A percentile compares a stretch with the other conserved stretches of the same genome.
Conservation (phyloP, 1,140 invertebrate species). For the Copidosoma floridanum region DNA sequence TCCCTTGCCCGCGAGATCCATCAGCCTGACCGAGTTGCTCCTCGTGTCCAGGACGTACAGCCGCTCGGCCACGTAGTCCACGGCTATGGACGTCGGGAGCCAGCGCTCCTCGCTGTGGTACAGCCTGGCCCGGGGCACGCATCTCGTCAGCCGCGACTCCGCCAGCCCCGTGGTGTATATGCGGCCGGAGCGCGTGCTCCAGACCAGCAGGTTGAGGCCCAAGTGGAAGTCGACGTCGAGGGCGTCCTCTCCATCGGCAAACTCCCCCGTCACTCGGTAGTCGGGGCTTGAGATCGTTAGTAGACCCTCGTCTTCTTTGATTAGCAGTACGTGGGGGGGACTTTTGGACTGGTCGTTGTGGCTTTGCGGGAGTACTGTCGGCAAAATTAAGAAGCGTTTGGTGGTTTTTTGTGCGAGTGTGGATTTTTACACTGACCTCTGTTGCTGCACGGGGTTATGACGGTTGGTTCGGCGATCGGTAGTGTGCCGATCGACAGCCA, state of each 20-base stretch:
- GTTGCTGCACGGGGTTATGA: too few relatives aligned
- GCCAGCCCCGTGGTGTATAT: background rate
- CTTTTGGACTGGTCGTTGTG: too few relatives aligned
- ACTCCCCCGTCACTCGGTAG: background rate
- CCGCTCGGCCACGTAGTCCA: constrained; percentile 1
- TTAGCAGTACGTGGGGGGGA: background rate
- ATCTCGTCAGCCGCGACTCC: background rate
- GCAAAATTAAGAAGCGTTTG: too few relatives aligned
- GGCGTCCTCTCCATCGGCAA: background rate
- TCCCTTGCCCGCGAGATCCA: background rate
- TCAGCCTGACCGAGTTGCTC: background rate
- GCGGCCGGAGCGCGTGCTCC: background rate
- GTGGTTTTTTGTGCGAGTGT: too few relatives aligned
- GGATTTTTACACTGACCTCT: too few relatives aligned
- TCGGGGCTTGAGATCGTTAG: background rate
- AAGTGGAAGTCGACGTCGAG: constrained; percentile 3
- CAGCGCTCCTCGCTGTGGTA: background rate
- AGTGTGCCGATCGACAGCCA: too few relatives aligned
- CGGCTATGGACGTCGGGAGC: background rate
- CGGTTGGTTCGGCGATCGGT: too few relatives aligned
- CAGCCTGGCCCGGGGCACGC: background rate
- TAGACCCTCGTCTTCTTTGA: background rate
- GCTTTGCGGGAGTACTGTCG: too few relatives aligned
- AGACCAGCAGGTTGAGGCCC: background rate
- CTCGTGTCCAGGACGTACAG: constrained; percentile 7